Evolutionary conservation across 2,888 invertebrate species (phyloP).

Genomic region (Unio pictorum): DNA sequence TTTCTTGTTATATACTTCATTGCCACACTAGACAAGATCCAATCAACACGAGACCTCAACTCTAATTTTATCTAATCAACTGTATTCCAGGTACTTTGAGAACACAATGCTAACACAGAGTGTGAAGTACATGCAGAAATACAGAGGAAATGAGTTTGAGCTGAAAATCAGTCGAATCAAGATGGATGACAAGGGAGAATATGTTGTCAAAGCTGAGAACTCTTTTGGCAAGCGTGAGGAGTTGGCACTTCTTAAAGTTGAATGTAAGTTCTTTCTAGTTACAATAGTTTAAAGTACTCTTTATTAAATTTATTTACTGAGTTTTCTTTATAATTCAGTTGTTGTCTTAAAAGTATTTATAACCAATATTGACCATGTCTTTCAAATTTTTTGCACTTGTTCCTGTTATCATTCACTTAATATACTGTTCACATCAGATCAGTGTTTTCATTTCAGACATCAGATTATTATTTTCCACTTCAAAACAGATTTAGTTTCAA

Average conservation of each 20-base stretch:
- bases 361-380: no score
- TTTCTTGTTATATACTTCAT: neutral
- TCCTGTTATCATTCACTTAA: no score
- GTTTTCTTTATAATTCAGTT: no score
- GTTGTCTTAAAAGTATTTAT: no score
- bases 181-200: slow-evolving; percentile 96
- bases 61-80: slow-evolving; percentile 1
- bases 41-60: neutral
- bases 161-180: slow-evolving; percentile 97
- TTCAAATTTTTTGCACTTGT: no score
- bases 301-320: neutral
- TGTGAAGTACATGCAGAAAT: slow-evolving; percentile 99
- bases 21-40: no score
- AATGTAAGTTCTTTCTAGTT: slow-evolving; percentile 52
- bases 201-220: slow-evolving; percentile 81
- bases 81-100: slow-evolving; percentile 58
- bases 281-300: neutral
- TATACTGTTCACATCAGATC: no score
- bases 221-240: slow-evolving; percentile 70
- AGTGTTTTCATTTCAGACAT: no score
- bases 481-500: no score
- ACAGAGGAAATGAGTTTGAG: slow-evolving; percentile 95
- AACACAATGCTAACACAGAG: slow-evolving; percentile 83
- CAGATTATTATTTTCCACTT: no score
- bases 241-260: slow-evolving; percentile 66